Conservation (phyloP, 2,797 vertebrate genomes). For the Oreortyx pictus region DNA sequence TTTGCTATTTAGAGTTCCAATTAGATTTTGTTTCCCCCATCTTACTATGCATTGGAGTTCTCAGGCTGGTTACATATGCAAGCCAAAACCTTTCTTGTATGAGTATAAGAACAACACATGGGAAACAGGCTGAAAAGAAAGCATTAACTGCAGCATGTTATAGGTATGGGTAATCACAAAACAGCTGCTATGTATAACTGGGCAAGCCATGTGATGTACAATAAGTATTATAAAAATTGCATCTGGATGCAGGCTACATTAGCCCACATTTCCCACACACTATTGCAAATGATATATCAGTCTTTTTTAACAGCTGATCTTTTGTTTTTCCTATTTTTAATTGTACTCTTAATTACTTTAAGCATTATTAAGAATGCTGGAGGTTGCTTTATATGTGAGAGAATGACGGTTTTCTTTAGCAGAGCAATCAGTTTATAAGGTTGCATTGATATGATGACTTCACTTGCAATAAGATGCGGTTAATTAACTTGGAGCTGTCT, state of each 20-base stretch:
- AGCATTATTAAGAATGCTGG: not conserved
- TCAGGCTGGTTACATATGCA: not conserved
- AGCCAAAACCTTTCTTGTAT: not conserved
- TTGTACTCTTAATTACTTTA: not conserved
- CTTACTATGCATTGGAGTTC: not conserved
- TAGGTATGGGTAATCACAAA: not conserved
- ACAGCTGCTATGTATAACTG: rapidly evolving
- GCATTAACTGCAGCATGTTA: not conserved
- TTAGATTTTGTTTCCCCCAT: not conserved
- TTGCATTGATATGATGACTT: constrained; percentile 16
- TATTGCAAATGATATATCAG: not conserved
- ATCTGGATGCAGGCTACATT: not conserved
- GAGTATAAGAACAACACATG: not conserved
- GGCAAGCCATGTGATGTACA: rapidly evolving
- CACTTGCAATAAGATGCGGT: not conserved
- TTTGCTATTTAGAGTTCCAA: not conserved
- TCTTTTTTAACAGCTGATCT: not conserved
- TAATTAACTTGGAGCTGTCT: constrained; percentile 42
- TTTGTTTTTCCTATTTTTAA: not conserved
- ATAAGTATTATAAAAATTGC: not conserved
- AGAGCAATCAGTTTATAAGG: constrained; percentile 4
- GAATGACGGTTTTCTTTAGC: constrained; percentile 14
- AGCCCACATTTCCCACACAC: not conserved
- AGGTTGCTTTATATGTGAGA: not conserved
- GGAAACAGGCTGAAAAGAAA: not conserved